Evolutionary conservation across 64 coral and sea anemone genomes (phyloP).

Genomic region (Porites lutea): DNA sequence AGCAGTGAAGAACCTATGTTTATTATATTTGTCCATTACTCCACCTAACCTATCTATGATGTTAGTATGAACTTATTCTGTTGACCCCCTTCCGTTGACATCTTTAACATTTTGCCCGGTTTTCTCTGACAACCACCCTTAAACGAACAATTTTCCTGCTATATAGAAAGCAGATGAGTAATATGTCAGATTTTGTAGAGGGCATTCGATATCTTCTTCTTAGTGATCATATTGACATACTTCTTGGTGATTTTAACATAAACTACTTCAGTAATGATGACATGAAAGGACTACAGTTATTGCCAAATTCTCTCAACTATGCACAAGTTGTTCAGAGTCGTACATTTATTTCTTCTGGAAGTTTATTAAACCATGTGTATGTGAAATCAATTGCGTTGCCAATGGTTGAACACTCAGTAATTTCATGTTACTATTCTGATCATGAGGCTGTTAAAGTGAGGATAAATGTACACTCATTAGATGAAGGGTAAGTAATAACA

Average conservation of each 20-base stretch:
- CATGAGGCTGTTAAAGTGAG: conserved; percentile 61
- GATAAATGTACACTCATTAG: background rate
- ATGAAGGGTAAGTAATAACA: too few relatives aligned
- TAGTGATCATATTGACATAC: conserved; percentile 17
- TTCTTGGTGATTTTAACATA: conserved; percentile 81
- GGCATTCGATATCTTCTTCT: conserved; percentile 36
- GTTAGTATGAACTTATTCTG: too few relatives aligned
- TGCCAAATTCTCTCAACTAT: conserved; percentile 58
- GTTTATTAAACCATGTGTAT: conserved; percentile 65
- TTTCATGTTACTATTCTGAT: conserved; percentile 72
- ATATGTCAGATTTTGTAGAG: conserved; percentile 11
- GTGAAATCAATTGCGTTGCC: conserved; percentile 45
- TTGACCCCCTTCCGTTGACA: too few relatives aligned
- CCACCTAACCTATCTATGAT: too few relatives aligned
- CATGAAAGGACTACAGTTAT: conserved; percentile 45
- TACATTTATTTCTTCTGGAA: conserved; percentile 74
- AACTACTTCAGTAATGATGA: conserved; percentile 63
- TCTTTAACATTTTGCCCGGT: too few relatives aligned
- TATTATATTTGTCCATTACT: too few relatives aligned
- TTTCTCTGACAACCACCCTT: too few relatives aligned
- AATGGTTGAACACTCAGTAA: conserved; percentile 33
- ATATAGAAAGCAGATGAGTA: conserved; percentile 48
- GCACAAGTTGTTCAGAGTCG: conserved; percentile 50
- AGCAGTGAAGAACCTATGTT: too few relatives aligned
- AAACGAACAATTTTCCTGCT: conserved; percentile 10